These are phyloP conservation scores for Myotis vivesi DNA, from an alignment of 2,797 vertebrate genomes.

Conservation along the genomic window DNA sequence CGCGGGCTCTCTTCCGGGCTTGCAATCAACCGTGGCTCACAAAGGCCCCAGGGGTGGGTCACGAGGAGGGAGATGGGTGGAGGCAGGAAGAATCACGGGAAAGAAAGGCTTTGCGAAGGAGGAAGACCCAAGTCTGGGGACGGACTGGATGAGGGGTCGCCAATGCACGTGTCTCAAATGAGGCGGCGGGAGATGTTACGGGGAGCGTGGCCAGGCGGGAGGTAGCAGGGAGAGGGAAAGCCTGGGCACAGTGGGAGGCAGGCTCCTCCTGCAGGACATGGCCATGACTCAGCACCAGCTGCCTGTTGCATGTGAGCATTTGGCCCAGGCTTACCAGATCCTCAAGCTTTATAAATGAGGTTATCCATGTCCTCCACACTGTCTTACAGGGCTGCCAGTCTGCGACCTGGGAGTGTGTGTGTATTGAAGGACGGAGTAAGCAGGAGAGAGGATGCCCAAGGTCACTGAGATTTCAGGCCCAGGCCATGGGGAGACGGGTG, in stretches of 20 bases:
- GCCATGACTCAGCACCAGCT: background rate
- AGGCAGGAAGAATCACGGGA: background rate
- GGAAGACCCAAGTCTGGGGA: background rate
- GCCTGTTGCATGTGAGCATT: background rate
- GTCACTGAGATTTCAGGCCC: background rate
- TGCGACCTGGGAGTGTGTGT: background rate
- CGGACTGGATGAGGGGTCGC: rapidly evolving
- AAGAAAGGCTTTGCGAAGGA: background rate
- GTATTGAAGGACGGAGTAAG: background rate
- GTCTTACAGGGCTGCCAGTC: background rate
- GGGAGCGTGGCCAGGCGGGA: background rate
- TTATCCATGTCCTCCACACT: background rate
- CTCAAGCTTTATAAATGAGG: background rate
- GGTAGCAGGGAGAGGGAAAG: background rate
- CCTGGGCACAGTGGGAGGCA: background rate
- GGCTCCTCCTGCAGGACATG: background rate
- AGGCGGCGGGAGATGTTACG: background rate
- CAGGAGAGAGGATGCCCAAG: background rate
- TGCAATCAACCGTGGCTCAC: too few species aligned
- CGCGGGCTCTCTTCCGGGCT: background rate
- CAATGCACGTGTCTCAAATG: rapidly evolving
- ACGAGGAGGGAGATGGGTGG: rapidly evolving
- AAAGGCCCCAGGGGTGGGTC: background rate
- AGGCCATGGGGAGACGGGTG: background rate
- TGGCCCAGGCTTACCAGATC: background rate